Evolutionary conservation across 1,140 invertebrate species (phyloP).

Genomic region (Drosophila mojavensis): DNA sequence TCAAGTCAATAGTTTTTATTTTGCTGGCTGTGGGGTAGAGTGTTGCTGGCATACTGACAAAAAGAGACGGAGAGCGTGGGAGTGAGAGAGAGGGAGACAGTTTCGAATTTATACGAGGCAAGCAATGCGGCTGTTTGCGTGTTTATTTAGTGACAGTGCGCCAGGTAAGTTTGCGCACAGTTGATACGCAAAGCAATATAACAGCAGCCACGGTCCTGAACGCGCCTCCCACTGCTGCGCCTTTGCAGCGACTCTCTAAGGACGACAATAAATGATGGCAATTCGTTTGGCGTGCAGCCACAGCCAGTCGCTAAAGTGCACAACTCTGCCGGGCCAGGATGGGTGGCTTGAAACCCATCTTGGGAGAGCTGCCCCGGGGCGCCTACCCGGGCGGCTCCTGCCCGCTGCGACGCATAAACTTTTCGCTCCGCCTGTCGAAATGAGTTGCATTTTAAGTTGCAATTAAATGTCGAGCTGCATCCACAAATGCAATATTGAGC

Average conservation of each 20-base stretch:
- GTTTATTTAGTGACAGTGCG: conserved; percentile 69
- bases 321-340: conserved; percentile 43
- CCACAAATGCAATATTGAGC: conserved; percentile 24
- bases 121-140: conserved; percentile 46
- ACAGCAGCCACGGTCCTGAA: not conserved
- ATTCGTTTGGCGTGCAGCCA: conserved; percentile 71
- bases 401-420: conserved; percentile 37
- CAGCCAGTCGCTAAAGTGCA: conserved; percentile 65
- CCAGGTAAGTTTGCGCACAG: conserved; percentile 60
- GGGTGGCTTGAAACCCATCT: not conserved
- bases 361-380: conserved; percentile 9
- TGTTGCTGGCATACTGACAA: conserved; percentile 31
- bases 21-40: conserved; percentile 18
- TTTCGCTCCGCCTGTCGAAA: conserved; percentile 46
- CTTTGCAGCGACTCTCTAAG: conserved; percentile 35
- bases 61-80: conserved; percentile 18
- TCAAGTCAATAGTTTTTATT: conserved; percentile 62
- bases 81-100: not conserved
- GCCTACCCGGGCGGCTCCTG: conserved; percentile 10
- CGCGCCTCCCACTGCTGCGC: conserved; percentile 13
- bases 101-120: conserved; percentile 52
- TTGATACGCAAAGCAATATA: conserved; percentile 17
- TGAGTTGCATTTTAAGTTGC: conserved; percentile 75
- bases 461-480: conserved; percentile 63
- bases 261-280: conserved; percentile 70